Evolutionary conservation across 37 sponge, comb jelly and placozoan species (phyloP).

Genomic region (Spongia lamella): DNA sequence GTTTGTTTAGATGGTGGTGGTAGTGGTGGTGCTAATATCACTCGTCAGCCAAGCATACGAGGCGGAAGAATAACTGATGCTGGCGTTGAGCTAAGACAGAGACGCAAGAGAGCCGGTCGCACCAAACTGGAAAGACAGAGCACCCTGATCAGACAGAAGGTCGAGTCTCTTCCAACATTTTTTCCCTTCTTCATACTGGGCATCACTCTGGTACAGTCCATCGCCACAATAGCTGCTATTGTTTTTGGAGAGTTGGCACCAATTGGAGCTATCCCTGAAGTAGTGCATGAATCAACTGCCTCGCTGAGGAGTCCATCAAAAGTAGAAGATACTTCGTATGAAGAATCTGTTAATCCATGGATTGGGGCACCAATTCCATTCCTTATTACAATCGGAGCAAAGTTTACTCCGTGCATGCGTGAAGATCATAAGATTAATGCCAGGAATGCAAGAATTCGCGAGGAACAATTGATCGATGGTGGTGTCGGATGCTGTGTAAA

Average conservation of each 20-base stretch:
- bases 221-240: constrained; percentile 47
- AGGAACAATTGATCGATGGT: constrained; percentile 10
- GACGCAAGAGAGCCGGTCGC: not conserved
- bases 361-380: constrained; percentile 68
- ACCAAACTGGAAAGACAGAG: constrained; percentile 78
- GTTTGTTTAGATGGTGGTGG: constrained; percentile 1
- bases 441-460: constrained; percentile 23
- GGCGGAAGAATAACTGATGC: constrained; percentile 9
- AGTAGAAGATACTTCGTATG: constrained; percentile 23
- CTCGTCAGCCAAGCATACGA: not conserved
- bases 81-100: not conserved
- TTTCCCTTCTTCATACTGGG: constrained; percentile 83
- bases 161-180: constrained; percentile 90
- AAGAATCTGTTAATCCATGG: constrained; percentile 77
- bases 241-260: constrained; percentile 47
- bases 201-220: constrained; percentile 67
- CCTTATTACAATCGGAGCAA: constrained; percentile 82
- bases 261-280: constrained; percentile 28
- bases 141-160: constrained; percentile 54
- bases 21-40: not conserved
- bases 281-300: constrained; percentile 8
- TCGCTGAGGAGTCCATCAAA: constrained; percentile 29
- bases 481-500: constrained; percentile 66
- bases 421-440: constrained; percentile 68
- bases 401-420: constrained; percentile 96